Evolutionary conservation across 2,888 invertebrate genomes (phyloP).

Genomic region (Watsonalla cultraria): DNA sequence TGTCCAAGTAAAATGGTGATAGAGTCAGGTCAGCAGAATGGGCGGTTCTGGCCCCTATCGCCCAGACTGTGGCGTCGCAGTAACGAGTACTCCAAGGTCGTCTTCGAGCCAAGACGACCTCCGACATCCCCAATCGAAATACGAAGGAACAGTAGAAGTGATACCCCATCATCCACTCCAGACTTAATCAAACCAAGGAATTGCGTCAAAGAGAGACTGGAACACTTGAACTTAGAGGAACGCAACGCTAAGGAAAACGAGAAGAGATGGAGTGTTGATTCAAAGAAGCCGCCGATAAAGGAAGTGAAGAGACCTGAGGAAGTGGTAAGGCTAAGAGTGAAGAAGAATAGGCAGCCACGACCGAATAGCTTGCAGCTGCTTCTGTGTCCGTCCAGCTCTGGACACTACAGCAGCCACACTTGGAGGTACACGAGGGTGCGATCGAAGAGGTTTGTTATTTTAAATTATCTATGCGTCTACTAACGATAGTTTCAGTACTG

Average conservation of each 20-base stretch:
- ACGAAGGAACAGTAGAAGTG: conserved; percentile 31
- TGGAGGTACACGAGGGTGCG: conserved; percentile 71
- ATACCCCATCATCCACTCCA: conserved; percentile 39
- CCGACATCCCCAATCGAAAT: conserved; percentile 59
- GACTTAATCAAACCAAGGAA: conserved; percentile 57
- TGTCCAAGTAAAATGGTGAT: conserved; percentile 62
- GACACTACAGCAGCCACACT: conserved; percentile 69
- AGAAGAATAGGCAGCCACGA: conserved; percentile 63
- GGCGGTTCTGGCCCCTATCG: conserved; percentile 70
- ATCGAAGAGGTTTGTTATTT: conserved; percentile 58
- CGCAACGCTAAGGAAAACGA: conserved; percentile 29
- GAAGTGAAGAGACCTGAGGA: conserved; percentile 53
- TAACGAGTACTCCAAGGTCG: conserved; percentile 69
- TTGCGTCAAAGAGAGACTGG: conserved; percentile 52
- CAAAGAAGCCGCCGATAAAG: conserved; percentile 57
- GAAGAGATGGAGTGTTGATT: conserved; percentile 56
- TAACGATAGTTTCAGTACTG: no score
- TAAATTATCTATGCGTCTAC: neutral
- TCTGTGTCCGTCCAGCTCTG: conserved; percentile 65
- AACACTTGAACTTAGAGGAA: conserved; percentile 58
- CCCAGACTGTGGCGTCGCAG: conserved; percentile 70
- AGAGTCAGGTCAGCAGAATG: conserved; percentile 62
- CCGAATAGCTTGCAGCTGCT: conserved; percentile 70
- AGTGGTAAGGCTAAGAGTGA: conserved; percentile 58
- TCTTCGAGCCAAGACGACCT: conserved; percentile 67